Evolutionary conservation across 2,113 vertebrate genomes (phyloP).

Genomic region (Opisthocomus hoazin): DNA sequence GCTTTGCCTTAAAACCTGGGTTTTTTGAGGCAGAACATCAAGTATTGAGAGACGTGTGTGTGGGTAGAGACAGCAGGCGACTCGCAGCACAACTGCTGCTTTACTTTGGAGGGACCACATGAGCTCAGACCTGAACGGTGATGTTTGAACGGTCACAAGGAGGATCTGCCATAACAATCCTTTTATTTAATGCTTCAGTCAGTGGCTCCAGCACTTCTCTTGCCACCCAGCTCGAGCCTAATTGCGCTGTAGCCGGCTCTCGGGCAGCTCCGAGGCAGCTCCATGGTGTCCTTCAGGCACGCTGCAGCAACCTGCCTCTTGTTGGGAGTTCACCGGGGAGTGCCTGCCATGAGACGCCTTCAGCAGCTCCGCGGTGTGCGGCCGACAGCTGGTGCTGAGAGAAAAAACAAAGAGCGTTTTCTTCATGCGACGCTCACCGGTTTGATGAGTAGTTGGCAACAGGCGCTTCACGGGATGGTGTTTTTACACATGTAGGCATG

Average conservation of each 20-base stretch:
- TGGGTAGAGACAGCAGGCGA: neutral
- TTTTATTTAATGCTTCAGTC: neutral
- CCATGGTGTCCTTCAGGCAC: accelerated
- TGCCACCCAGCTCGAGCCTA: neutral
- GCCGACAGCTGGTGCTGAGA: neutral
- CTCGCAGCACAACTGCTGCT: neutral
- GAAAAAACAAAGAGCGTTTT: neutral
- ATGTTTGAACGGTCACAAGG: neutral
- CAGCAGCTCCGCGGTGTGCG: neutral
- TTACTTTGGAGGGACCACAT: neutral
- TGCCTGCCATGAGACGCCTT: neutral
- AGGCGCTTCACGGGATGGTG: neutral
- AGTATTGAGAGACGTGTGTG: neutral
- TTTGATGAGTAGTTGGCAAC: neutral
- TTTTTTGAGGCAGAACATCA: neutral
- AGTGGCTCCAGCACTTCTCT: neutral
- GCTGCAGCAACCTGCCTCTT: neutral
- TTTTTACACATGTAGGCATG: neutral
- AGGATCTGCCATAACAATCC: neutral
- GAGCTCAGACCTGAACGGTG: neutral
- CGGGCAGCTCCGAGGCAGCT: neutral
- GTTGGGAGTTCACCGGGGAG: neutral
- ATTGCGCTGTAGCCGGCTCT: accelerated
- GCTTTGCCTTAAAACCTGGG: neutral
- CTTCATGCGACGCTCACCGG: accelerated